These are phyloP conservation scores for Tolmerus cingulatus DNA, from an alignment of 2,888 invertebrate species.

Conservation along the genomic window DNA sequence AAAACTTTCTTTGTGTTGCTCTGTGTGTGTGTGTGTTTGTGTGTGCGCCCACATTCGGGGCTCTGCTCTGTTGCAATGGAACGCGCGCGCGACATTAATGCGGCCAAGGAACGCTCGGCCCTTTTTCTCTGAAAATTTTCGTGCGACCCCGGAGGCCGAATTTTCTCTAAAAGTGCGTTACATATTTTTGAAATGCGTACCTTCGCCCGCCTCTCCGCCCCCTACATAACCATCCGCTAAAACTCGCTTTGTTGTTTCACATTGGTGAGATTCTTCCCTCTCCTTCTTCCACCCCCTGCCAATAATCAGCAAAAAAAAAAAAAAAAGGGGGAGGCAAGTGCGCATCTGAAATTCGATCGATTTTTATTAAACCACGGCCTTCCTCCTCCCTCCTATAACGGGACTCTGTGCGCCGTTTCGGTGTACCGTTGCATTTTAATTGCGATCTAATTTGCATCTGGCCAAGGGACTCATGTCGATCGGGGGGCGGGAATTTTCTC, in stretches of 20 bases:
- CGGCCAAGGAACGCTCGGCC: background rate
- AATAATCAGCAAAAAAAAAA: background rate
- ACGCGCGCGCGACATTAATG: background rate
- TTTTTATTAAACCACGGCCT: background rate
- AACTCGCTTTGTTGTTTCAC: background rate
- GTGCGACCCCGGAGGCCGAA: background rate
- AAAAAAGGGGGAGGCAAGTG: background rate
- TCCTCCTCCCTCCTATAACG: background rate
- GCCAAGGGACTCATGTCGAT: background rate
- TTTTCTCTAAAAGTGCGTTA: background rate
- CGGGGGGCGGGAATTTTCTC: background rate
- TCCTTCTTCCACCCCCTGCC: background rate
- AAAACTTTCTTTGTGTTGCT: slow-evolving; percentile 4
- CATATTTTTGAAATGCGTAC: no score
- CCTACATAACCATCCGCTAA: background rate
- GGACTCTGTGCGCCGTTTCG: background rate
- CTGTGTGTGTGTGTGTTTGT: background rate
- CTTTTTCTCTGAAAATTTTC: background rate
- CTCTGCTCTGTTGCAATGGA: background rate
- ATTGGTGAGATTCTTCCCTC: background rate
- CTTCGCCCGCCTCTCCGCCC: background rate
- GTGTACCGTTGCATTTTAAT: background rate
- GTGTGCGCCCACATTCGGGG: background rate
- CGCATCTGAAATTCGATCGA: background rate
- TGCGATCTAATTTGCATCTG: background rate